These are phyloP conservation scores for Ostrea edulis DNA, from an alignment of 1,140 invertebrate genomes.

Conservation along the genomic window DNA sequence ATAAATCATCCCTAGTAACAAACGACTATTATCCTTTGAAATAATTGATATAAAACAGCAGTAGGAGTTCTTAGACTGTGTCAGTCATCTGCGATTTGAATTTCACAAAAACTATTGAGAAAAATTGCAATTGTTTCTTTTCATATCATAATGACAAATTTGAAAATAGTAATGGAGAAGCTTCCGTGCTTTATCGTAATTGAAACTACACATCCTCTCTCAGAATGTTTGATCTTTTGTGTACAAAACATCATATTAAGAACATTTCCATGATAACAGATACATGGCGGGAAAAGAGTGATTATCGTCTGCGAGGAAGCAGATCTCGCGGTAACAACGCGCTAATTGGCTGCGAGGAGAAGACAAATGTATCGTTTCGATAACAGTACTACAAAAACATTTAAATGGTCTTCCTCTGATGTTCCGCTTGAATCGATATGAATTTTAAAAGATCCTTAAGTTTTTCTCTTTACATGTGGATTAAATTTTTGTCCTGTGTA, in stretches of 20 bases:
- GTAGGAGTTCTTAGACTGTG: neutral
- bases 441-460: no score
- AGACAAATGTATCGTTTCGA: conserved; percentile 15
- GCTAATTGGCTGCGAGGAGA: conserved; percentile 22
- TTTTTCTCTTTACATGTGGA: no score
- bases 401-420: neutral
- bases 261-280: conserved; percentile 30
- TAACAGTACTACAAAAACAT: conserved; percentile 16
- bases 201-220: conserved; percentile 13
- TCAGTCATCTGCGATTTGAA: neutral
- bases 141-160: conserved; percentile 17
- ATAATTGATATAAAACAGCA: neutral
- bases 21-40: conserved; percentile 16
- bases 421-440: neutral
- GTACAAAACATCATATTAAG: conserved; percentile 37
- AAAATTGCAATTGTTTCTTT: neutral
- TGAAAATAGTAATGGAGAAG: neutral
- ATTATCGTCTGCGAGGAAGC: neutral
- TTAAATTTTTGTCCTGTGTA: no score
- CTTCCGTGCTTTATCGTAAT: conserved; percentile 30
- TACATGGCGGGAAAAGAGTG: conserved; percentile 26
- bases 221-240: conserved; percentile 30
- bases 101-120: neutral
- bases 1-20: neutral
- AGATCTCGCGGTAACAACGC: conserved; percentile 33